Percentiles rank a stretch among this genome's conserved stretches.
phyloP scores from a whole-genome alignment of 2,888 invertebrate genomes.

The Yponomeuta malinellus region DNA sequence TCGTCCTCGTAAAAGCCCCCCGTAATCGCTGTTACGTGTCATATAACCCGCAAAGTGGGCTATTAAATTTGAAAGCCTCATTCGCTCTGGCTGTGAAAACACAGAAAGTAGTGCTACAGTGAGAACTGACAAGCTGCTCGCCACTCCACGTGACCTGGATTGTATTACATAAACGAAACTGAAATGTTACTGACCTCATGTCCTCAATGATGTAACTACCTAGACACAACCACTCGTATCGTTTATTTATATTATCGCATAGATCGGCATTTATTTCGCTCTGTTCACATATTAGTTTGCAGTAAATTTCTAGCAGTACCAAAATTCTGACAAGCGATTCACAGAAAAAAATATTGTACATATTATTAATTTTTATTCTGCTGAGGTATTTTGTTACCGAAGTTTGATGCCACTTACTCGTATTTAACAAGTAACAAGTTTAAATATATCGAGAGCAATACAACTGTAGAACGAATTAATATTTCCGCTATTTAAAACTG shows the following conservation, averaged over 20 bases:
- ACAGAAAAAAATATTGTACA: constrained; percentile 12
- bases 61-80: constrained; percentile 5
- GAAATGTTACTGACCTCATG: constrained; percentile 40
- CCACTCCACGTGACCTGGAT: constrained; percentile 19
- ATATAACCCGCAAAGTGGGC: constrained; percentile 13
- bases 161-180: constrained; percentile 38
- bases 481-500: constrained; percentile 4
- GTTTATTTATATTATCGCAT: constrained; percentile 27
- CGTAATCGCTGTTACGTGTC: constrained; percentile 11
- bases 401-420: constrained; percentile 6
- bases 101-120: constrained; percentile 16
- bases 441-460: not conserved
- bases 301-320: not conserved
- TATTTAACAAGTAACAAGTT: not conserved
- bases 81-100: constrained; percentile 14
- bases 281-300: not conserved
- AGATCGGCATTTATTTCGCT: constrained; percentile 2
- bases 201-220: constrained; percentile 38
- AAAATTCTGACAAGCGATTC: constrained; percentile 17
- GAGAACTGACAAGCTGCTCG: constrained; percentile 15
- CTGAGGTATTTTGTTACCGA: not conserved
- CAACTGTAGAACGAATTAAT: not conserved
- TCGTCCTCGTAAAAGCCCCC: not conserved
- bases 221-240: constrained; percentile 19
- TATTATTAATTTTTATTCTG: not conserved